Conservation (phyloP, 1,140 invertebrate species). For the Plutomurus gul region DNA sequence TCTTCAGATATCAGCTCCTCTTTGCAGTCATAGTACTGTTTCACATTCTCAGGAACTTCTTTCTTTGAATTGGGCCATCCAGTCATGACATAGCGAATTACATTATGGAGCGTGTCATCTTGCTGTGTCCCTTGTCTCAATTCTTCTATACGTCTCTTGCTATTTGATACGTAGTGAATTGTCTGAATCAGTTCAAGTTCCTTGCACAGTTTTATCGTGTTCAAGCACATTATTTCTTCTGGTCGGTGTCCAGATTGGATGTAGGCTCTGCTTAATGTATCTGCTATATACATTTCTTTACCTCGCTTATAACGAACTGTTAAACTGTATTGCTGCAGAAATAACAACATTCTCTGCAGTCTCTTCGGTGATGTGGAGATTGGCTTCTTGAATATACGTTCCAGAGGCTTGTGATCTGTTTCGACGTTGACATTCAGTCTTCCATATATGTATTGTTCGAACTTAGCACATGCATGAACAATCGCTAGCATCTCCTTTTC, state of each 20-base stretch:
- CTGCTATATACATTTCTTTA: slow-evolving; percentile 53
- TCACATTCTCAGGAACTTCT: neutral
- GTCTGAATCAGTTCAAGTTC: neutral
- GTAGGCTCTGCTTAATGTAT: slow-evolving; percentile 50
- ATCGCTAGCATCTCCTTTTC: slow-evolving; percentile 60
- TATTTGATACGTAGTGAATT: neutral
- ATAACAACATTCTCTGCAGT: slow-evolving; percentile 60
- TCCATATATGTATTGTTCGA: slow-evolving; percentile 59
- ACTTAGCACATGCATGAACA: slow-evolving; percentile 56
- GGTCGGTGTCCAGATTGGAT: neutral
- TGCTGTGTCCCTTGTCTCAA: neutral
- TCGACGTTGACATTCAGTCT: slow-evolving; percentile 49
- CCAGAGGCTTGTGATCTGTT: slow-evolving; percentile 57
- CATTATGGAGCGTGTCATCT: neutral
- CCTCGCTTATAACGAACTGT: slow-evolving; percentile 56
- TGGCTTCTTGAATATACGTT: slow-evolving; percentile 58
- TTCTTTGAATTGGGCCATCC: neutral
- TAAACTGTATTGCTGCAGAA: slow-evolving; percentile 58
- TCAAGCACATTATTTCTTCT: neutral
- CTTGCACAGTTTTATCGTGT: neutral
- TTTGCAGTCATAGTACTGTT: too few relatives aligned
- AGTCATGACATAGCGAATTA: neutral
- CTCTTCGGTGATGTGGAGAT: slow-evolving; percentile 56
- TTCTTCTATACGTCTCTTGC: neutral
- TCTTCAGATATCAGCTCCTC: neutral